Base-by-base conservation (phyloP, 1,140 invertebrate species). In the Teleopsis dalmanni region DNA sequence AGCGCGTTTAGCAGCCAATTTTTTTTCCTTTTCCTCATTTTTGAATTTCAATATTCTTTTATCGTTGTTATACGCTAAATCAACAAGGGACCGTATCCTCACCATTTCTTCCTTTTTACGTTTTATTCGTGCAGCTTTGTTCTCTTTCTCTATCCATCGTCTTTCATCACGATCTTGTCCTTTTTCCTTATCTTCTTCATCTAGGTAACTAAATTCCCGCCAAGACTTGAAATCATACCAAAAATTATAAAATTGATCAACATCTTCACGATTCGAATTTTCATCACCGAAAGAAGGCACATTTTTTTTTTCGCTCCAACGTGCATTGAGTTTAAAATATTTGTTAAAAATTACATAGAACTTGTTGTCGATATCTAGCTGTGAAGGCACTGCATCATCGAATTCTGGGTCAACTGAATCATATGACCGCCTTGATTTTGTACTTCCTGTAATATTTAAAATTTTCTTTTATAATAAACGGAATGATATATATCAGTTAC, bases 191-290 rank as follows among this genome's bases (percentile, higher is more conserved):
- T 98, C 95, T 70, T 98, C 96, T 74, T 98, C 94, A 73, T 99
- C 96, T 48, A 97, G 73, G 71, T 99, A 99, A n/a, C 95, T 98
- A 76, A 88, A 99, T 62, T 99, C 96, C 54, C 96, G 77, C 96
- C 96, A 99, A 0, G 95, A 98, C 57, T 98, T 92, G 75, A 98
- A 99, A 55, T 93, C 83, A 71, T 97, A 98, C 93, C 94, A 96
- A 72, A 91, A 91, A 31, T 82, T 80, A 67, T 92, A 92, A 74
- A 92, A 92, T 31, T 78, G 77, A 62, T 95, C 88, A 1, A 93
- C 88, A 59, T 86, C 78, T 48, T 83, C 78, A 37, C 87, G 73
- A 0, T 79, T 71, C 36, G 81, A 82, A 47, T 84, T 73, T 9
- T 81, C 75, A 65, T 84, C 81, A 26, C 95, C 95, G 37, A 99